These are phyloP conservation scores for Corythornis madagascariensis DNA, from an alignment of 2,113 vertebrate species.

Conservation along the genomic window DNA sequence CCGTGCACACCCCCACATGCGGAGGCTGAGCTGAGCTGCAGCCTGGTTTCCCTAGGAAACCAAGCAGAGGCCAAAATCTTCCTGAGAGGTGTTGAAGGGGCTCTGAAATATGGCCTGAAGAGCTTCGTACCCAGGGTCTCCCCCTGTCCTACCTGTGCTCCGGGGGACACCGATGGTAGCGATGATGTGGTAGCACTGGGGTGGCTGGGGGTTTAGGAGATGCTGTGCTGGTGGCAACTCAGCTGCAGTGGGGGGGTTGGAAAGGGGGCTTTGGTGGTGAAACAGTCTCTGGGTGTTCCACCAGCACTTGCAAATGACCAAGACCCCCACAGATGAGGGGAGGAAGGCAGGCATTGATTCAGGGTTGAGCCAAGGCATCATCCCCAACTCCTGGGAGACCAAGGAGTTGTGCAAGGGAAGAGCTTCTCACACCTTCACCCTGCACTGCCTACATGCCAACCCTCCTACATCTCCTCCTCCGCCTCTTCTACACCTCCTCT, in stretches of 20 bases:
- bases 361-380: neutral
- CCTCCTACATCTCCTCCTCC: neutral
- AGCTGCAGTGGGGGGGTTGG: accelerated
- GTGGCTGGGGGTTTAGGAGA: neutral
- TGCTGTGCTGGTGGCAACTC: neutral
- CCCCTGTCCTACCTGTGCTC: accelerated
- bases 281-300: neutral
- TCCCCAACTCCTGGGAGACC: neutral
- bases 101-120: neutral
- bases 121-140: accelerated
- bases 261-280: neutral
- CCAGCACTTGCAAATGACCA: accelerated
- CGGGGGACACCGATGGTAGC: accelerated
- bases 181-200: neutral
- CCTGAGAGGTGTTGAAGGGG: neutral
- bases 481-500: neutral
- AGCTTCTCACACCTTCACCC: neutral
- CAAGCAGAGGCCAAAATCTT: neutral
- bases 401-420: neutral
- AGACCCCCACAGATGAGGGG: accelerated
- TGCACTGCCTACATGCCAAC: neutral
- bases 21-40: slow-evolving; percentile 12
- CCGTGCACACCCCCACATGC: neutral
- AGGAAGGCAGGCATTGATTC: accelerated
- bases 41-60: slow-evolving; percentile 55